Evolutionary conservation across 2,888 invertebrate species (phyloP), one percentile per base, ranked within the genome.

Genomic region (Germaria angustata): DNA sequence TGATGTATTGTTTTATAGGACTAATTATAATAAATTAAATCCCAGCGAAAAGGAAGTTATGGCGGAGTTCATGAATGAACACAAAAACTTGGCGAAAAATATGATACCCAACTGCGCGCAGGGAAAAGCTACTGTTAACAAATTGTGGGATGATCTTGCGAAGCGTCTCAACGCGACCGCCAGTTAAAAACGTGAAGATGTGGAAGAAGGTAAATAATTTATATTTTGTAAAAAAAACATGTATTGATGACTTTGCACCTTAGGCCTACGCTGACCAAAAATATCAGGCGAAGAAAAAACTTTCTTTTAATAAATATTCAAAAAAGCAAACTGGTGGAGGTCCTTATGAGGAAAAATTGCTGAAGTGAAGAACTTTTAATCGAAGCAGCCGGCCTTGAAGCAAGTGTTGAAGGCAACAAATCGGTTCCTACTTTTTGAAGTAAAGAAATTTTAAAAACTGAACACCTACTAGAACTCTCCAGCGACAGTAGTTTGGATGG

Each of bases 291-390:
- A 57, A 57, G 13, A 32, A 57, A 32, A 57, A 34, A 57, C 34
- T 57, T 9, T 32, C 34, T 4, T 57, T 57, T n/a, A 57, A 57
- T 20, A 57, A 57, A 34, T 57, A n/a, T n/a, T n/a, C n/a, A n/a
- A n/a, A n/a, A n/a, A n/a, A n/a, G n/a, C n/a, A n/a, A n/a, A n/a
- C n/a, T n/a, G n/a, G n/a, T n/a, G n/a, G n/a, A n/a, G n/a, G n/a
- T n/a, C n/a, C n/a, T n/a, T n/a, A 20, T 57, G 36, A 57, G 15
- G 57, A 57, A 36, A 39, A 57, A 15, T 17, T 36, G n/a, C 17
- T 57, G 13, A 57, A 36, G 9, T 15, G 57, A 36, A 20, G 57
- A 36, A 5, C 20, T 57, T 11, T 36, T 57, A 34, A 57, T 57
- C 17, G 55, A 57, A 36, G 55, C 55, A 57, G 55, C 55, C 9